Evolutionary conservation across 2,797 vertebrate genomes (phyloP).

Genomic region (Pitangus sulphuratus): DNA sequence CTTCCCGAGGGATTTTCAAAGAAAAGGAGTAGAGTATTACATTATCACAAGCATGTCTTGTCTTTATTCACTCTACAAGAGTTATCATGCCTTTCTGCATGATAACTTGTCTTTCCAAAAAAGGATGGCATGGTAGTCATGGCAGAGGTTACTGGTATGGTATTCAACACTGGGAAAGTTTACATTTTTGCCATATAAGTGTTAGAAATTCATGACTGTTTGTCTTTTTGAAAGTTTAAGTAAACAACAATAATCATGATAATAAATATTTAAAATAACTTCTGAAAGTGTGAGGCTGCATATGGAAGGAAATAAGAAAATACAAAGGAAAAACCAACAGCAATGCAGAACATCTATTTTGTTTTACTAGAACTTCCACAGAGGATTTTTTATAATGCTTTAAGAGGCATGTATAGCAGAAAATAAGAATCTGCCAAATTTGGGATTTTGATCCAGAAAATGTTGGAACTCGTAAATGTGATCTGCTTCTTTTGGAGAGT

Average conservation of each 20-base stretch:
- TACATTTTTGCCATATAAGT: not conserved
- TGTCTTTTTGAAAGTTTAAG: not conserved
- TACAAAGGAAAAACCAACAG: not conserved
- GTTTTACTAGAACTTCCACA: not conserved
- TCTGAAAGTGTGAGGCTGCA: not conserved
- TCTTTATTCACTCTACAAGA: not conserved
- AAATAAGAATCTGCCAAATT: not conserved
- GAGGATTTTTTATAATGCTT: not conserved
- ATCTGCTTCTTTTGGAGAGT: not conserved
- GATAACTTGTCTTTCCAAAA: not conserved
- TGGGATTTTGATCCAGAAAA: not conserved
- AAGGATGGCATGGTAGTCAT: not conserved
- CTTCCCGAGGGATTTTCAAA: not conserved
- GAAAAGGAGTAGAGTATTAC: not conserved
- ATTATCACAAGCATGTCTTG: not conserved
- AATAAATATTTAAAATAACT: not conserved
- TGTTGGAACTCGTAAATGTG: not conserved
- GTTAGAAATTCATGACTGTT: not conserved
- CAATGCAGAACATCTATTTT: not conserved
- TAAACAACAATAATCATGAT: not conserved
- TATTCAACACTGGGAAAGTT: not conserved
- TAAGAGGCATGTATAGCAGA: not conserved
- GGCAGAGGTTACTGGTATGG: not conserved
- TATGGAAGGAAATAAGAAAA: not conserved
- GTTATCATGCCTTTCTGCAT: not conserved